These are phyloP conservation scores for Ryuthela nishihirai DNA, from an alignment of 2,888 invertebrate genomes.

Conservation along the genomic window DNA sequence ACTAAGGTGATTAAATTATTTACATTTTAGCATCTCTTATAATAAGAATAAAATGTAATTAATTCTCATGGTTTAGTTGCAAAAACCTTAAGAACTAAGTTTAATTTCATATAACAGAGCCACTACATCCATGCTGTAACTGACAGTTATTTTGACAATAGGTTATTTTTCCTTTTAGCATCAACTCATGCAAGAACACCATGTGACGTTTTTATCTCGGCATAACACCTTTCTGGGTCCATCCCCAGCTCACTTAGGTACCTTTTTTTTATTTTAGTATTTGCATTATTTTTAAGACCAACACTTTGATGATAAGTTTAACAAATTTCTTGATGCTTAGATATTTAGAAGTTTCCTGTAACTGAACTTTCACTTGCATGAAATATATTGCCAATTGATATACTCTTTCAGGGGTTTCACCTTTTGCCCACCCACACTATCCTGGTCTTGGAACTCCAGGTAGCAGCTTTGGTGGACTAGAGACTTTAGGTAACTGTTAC, in stretches of 20 bases:
- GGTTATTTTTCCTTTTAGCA: constrained; percentile 12
- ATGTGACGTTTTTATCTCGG: constrained; percentile 40
- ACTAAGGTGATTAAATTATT: background rate
- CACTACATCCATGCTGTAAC: too few species aligned
- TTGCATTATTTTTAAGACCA: background rate
- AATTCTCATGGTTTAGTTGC: too few species aligned
- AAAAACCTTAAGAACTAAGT: too few species aligned
- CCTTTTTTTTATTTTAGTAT: background rate
- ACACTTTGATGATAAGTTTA: background rate
- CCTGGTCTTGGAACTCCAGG: constrained; percentile 38
- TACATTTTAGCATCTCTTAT: constrained; percentile 13
- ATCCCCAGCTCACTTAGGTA: constrained; percentile 41
- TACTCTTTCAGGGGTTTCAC: constrained; percentile 35
- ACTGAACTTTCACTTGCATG: too few species aligned
- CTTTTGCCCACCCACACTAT: constrained; percentile 42
- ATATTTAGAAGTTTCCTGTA: too few species aligned
- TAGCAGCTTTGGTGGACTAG: constrained; percentile 42
- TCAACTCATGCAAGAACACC: constrained; percentile 41
- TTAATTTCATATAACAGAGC: too few species aligned
- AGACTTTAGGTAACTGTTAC: constrained; percentile 34
- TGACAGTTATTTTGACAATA: too few species aligned
- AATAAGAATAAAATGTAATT: too few species aligned
- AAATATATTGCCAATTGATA: background rate
- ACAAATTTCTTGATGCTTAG: too few species aligned
- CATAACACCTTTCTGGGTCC: constrained; percentile 41